Base-by-base conservation (phyloP, 2,113 vertebrate genomes). In the Eptatretus burgeri region DNA sequence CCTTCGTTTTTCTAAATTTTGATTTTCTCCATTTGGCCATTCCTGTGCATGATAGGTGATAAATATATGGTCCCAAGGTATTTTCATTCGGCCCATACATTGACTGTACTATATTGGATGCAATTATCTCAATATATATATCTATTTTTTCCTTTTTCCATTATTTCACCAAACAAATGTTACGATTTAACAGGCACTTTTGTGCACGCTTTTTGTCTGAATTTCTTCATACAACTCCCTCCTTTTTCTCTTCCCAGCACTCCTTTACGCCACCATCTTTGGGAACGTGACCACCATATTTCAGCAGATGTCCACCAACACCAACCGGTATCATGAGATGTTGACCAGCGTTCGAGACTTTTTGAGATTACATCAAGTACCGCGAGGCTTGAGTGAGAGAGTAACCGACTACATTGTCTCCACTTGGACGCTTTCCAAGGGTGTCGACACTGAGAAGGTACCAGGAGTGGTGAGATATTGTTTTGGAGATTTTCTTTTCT, bases 211-310 rank as follows among this genome's bases (percentile, higher is more conserved):
- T 41, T 41, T 41, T 41, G 27, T 41, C 7, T 41, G 27, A 41
- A 41, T 41, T 3, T 41, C 27, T 41, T 41, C 27, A 41, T 41
- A 41, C 27, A 41, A 41, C 27, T 41, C 7, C 27, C 56, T 20
- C 56, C 12, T 19, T 11, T 11, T 19, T 8, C 12, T 20, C 56
- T 20, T 11, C 56, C n/a, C 56, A 60, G 56, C 56, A n/a, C 20
- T 60, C n/a, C 56, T 60, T n/a, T 60, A 60, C 12, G 56, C 56
- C 56, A 60, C 56, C 10, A 60, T 60, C 56, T 60, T 60, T 20
- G 56, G 56, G 20, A 60, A 60, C 56, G 56, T 60, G 56, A 60
- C 56, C n/a, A 60, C 56, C 56, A 60, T 60, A n/a, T 60, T 60
- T 20, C 56, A 60, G 56, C 56, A 60, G 12, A 60, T 60, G 56